Evolutionary conservation across 2,113 vertebrate genomes (phyloP), one percentile per base, ranked within the genome.

Genomic region (Tetraodon nigroviridis): DNA sequence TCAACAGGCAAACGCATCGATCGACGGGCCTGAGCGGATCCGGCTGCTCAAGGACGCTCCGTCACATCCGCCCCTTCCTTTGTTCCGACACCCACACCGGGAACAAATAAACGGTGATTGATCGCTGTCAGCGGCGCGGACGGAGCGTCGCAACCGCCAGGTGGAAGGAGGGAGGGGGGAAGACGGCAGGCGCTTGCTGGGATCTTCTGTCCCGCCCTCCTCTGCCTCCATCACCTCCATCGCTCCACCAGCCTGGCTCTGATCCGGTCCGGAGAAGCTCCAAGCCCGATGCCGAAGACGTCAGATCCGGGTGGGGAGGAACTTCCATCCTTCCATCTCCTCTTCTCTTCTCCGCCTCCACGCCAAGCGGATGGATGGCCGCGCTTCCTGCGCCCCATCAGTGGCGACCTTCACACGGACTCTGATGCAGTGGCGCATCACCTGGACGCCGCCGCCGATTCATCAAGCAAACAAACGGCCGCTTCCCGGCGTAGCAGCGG

Each of bases 391-490:
- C 5, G 63, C 58, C 63, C 81, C 82, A 66, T 84, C 81, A 67
- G 66, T 10, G 64, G 46, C 83, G 88, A 89, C 88, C 88, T 88
- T 89, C 83, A 76, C 59, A 51, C 3, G 67, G 67, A 45, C 69
- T 76, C 72, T 78, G 78, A 83, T 80, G 62, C 80, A 83, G 73
- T 64, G 67, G 73, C 75, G 77, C 41, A 51, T 84, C 84, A 53
- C 53, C 58, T 13, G 14, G 65, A 5, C 29, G 56, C 72, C 27
- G 8, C 65, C n/a, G 65, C 2, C 73, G 66, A 87, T 86, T 78
- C 67, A 84, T 89, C 88, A 89, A 64, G n/a, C 66, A 82, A 86
- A 87, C 84, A 76, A 88, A 88, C 67, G 45, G 81, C 71, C 56
- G 12, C 75, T 76, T 84, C 75, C 50, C 73, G 13, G 10, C 15